A percentile compares a stretch with the other conserved stretches of the same genome.
These are phyloP conservation scores for Episyrphus balteatus DNA, from an alignment of 1,140 invertebrate genomes.

Conservation along the genomic window DNA sequence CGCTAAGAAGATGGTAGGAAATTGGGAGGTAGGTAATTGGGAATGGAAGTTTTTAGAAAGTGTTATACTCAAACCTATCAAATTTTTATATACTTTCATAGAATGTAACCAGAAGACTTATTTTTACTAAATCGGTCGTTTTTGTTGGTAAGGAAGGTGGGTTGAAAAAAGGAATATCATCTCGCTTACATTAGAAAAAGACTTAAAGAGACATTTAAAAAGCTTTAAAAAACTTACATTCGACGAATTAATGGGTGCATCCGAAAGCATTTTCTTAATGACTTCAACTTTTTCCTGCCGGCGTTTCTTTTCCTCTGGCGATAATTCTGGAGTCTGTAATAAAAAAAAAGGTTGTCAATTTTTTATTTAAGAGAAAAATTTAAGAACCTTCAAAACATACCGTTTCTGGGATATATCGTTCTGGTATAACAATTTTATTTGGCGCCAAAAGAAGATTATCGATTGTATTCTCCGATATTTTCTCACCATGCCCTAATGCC, in stretches of 20 bases:
- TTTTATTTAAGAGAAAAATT: background rate
- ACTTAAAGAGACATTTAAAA: background rate
- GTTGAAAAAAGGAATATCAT: too few relatives aligned
- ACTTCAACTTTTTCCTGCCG: slow-evolving; percentile 77
- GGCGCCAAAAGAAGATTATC: slow-evolving; percentile 74
- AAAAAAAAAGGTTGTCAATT: background rate
- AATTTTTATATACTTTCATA: too few relatives aligned
- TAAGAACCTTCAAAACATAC: slow-evolving; percentile 35
- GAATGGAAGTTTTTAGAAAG: too few relatives aligned
- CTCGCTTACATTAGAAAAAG: too few relatives aligned
- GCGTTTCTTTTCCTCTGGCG: slow-evolving; percentile 69
- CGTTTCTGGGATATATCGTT: slow-evolving; percentile 82
- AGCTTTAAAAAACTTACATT: slow-evolving; percentile 26
- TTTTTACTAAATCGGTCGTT: too few relatives aligned
- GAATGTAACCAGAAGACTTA: too few relatives aligned
- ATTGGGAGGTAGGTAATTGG: too few relatives aligned
- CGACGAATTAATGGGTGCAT: slow-evolving; percentile 44
- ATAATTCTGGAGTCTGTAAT: slow-evolving; percentile 57
- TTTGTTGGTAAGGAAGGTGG: too few relatives aligned
- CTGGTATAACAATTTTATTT: slow-evolving; percentile 82
- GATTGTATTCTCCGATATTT: slow-evolving; percentile 60
- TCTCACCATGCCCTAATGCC: slow-evolving; percentile 48
- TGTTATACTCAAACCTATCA: too few relatives aligned
- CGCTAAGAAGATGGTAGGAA: too few relatives aligned
- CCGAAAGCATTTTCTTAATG: slow-evolving; percentile 80